Evolutionary conservation across 2,113 vertebrate species (phyloP).

Genomic region (Oostethus manadensis): DNA sequence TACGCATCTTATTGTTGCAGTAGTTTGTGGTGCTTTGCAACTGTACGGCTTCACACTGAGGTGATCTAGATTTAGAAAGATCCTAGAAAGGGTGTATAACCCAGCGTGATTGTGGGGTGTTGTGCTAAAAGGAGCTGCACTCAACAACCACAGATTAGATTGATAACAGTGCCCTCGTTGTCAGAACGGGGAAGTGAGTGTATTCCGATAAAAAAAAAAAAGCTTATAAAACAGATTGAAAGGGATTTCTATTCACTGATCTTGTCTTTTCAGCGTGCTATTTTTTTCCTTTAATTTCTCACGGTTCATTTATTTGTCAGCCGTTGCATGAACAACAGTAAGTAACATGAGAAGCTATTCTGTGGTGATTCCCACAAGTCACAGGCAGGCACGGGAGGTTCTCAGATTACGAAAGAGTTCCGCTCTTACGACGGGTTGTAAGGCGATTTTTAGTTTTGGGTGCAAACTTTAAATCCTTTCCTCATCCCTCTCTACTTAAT

Average conservation of each 20-base stretch:
- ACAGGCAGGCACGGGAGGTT: too few species aligned
- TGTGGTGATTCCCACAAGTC: too few species aligned
- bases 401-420: too few species aligned
- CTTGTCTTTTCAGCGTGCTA: background rate
- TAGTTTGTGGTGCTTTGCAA: too few species aligned
- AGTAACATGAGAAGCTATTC: too few species aligned
- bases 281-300: background rate
- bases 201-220: conserved; percentile 10
- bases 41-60: too few species aligned
- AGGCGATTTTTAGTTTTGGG: too few species aligned
- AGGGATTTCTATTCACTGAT: conserved; percentile 9
- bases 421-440: too few species aligned
- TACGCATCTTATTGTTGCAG: too few species aligned
- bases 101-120: conserved; percentile 7
- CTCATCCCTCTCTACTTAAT: too few species aligned
- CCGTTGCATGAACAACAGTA: background rate
- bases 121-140: conserved; percentile 27
- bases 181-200: conserved; percentile 41
- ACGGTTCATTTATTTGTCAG: background rate
- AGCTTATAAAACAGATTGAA: conserved; percentile 10
- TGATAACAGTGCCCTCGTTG: conserved; percentile 52
- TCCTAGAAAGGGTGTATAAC: conserved; percentile 10
- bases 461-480: too few species aligned
- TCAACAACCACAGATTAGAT: conserved; percentile 45
- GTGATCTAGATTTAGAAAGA: conserved; percentile 4